Evolutionary conservation across 2,888 invertebrate genomes (phyloP).

Genomic region (Lacanobia oleracea): DNA sequence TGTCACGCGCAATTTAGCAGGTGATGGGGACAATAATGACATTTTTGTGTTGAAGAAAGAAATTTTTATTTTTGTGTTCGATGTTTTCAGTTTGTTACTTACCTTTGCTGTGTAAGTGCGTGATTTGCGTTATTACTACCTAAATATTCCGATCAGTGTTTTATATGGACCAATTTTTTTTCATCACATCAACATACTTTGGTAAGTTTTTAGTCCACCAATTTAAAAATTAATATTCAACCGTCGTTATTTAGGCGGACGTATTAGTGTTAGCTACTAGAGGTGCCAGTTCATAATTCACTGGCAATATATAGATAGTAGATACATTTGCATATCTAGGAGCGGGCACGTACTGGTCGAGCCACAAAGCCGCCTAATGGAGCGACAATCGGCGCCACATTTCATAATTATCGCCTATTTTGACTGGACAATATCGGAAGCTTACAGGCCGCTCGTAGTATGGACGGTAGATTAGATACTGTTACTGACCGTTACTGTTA

Average conservation of each 20-base stretch:
- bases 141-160: conserved; percentile 8
- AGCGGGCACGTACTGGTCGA: conserved; percentile 74
- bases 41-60: conserved; percentile 68
- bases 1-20: conserved; percentile 66
- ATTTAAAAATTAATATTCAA: conserved; percentile 43
- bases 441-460: conserved; percentile 73
- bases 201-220: conserved; percentile 51
- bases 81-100: conserved; percentile 62
- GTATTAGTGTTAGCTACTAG: conserved; percentile 51
- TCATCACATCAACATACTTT: background rate
- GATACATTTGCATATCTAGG: conserved; percentile 84
- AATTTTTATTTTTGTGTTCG: conserved; percentile 63
- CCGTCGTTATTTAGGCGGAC: conserved; percentile 44
- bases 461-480: conserved; percentile 72
- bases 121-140: conserved; percentile 6
- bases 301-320: conserved; percentile 59
- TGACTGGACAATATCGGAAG: conserved; percentile 87
- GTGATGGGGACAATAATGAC: conserved; percentile 53
- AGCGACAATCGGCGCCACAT: conserved; percentile 87
- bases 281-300: conserved; percentile 63
- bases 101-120: conserved; percentile 51
- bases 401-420: conserved; percentile 90
- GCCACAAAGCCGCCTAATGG: conserved; percentile 87
- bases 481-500: conserved; percentile 45
- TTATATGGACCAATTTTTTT: background rate